phyloP scores from a whole-genome alignment of 2,113 vertebrate species.

The Oceanodroma tethys region DNA sequence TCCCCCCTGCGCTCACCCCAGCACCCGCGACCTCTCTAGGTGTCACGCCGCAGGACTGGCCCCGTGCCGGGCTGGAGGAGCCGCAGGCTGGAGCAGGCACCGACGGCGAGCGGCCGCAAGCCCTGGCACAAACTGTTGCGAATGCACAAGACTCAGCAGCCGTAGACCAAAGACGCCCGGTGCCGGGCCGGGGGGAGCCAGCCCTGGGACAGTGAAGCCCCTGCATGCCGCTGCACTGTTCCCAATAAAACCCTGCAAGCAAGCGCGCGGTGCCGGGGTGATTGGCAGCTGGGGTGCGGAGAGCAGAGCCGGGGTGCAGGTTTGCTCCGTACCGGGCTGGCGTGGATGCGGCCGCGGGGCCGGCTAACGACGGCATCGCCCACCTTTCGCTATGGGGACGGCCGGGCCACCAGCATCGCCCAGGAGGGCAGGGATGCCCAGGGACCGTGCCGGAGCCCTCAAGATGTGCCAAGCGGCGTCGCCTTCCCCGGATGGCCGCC shows the following conservation, averaged over 20 bases:
- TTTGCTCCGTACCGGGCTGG: background rate
- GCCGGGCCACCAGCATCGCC: background rate
- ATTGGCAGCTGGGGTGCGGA: background rate
- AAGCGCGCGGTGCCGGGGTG: background rate
- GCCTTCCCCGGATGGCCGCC: background rate
- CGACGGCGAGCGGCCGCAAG: background rate
- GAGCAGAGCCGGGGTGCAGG: background rate
- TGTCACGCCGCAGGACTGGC: background rate
- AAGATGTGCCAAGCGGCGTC: background rate
- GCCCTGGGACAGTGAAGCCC: constrained; percentile 31
- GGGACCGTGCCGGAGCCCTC: background rate
- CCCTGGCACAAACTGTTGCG: background rate
- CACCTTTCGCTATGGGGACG: fast-evolving
- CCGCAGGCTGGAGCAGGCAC: background rate
- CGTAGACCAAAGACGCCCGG: constrained; percentile 33
- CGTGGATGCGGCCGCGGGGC: fast-evolving
- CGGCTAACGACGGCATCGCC: fast-evolving
- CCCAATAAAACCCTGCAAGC: constrained; percentile 3
- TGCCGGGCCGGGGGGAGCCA: background rate
- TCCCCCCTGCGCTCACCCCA: fast-evolving
- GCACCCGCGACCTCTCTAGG: background rate
- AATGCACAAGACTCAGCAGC: constrained; percentile 32
- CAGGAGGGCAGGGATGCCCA: background rate
- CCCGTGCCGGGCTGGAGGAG: background rate
- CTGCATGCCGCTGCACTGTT: background rate